These are phyloP conservation scores for Avahi laniger DNA, from an alignment of 2,797 vertebrate genomes.

Conservation along the genomic window DNA sequence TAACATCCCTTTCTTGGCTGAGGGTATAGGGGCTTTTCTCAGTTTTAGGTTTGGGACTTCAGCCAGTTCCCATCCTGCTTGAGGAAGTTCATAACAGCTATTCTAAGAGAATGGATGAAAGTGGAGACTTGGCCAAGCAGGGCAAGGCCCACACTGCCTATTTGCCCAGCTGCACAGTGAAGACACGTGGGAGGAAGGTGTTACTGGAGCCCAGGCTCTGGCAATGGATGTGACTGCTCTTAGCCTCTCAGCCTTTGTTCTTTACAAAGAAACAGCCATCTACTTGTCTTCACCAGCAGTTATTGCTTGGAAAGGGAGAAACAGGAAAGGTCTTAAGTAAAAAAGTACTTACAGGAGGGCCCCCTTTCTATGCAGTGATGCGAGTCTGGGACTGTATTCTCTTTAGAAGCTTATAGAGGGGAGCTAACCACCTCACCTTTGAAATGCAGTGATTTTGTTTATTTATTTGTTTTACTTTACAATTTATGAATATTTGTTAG, in stretches of 20 bases:
- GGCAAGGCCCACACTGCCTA: background rate
- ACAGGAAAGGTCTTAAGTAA: background rate
- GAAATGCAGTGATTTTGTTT: background rate
- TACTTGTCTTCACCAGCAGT: background rate
- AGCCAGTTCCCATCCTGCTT: background rate
- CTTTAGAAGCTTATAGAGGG: background rate
- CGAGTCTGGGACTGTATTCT: background rate
- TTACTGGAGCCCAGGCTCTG: background rate
- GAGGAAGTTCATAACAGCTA: background rate
- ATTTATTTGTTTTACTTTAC: background rate
- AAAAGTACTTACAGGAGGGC: background rate
- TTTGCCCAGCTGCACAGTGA: background rate
- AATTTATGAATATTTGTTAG: background rate
- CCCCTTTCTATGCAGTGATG: background rate
- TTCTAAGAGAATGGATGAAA: background rate
- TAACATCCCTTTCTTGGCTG: slow-evolving; percentile 13
- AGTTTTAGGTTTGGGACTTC: background rate
- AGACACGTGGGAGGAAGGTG: background rate
- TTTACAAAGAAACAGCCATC: background rate
- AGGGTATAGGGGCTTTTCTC: slow-evolving; percentile 34
- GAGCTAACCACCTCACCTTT: background rate
- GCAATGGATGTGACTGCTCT: background rate
- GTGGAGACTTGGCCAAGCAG: background rate
- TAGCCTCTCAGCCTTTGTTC: background rate
- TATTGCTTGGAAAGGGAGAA: background rate